Conservation (phyloP, 1,140 invertebrate genomes). For the Tenebrio molitor region DNA sequence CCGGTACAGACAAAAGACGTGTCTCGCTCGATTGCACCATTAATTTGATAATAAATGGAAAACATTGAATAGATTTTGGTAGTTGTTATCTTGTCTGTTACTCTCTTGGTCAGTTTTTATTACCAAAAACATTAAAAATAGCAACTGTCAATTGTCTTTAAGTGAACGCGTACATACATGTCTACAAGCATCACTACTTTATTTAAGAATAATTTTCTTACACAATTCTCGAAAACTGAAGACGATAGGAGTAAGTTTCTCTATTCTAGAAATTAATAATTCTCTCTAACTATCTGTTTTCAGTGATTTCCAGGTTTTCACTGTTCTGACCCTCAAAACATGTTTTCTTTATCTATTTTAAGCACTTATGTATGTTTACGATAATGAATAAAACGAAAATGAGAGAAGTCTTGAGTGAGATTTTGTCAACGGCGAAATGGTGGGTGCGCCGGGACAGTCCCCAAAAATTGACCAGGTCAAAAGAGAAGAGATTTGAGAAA, state of each 20-base stretch:
- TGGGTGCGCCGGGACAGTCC: conserved; percentile 15
- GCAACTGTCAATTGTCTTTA: conserved; percentile 2
- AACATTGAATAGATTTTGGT: conserved; percentile 12
- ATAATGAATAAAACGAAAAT: conserved; percentile 10
- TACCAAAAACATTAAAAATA: neutral
- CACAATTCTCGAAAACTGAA: too few relatives aligned
- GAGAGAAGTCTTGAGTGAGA: neutral
- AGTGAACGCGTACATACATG: neutral
- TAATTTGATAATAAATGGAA: neutral
- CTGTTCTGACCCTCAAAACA: neutral
- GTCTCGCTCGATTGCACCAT: too few relatives aligned
- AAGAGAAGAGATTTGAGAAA: too few relatives aligned
- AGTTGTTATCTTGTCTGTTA: neutral
- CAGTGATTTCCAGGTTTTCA: neutral
- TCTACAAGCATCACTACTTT: too few relatives aligned
- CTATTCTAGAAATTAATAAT: neutral
- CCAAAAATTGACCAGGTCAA: too few relatives aligned
- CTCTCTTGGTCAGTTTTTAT: neutral
- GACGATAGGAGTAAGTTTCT: too few relatives aligned
- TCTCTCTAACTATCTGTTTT: neutral
- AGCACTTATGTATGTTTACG: conserved; percentile 33
- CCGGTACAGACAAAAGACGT: too few relatives aligned
- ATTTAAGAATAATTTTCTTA: too few relatives aligned
- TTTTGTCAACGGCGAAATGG: neutral
- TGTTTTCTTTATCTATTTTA: conserved; percentile 1